Evolutionary conservation across 2,797 vertebrate genomes (phyloP).

Genomic region (Mallotus villosus): DNA sequence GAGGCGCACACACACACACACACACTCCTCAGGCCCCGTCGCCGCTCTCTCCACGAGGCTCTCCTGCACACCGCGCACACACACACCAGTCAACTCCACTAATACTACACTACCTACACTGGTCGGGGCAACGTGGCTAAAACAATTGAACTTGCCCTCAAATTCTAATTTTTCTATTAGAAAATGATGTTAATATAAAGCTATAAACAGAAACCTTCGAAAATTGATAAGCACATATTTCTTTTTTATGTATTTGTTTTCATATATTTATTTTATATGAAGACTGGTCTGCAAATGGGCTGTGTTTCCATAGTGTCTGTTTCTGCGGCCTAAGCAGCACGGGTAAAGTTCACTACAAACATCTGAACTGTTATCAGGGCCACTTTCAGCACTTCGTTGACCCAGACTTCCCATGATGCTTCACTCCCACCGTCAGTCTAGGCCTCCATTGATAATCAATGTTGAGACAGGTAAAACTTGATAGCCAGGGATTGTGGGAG

Average conservation of each 20-base stretch:
- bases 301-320: too few species aligned
- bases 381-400: constrained; percentile 6
- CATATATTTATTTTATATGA: too few species aligned
- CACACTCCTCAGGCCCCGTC: background rate
- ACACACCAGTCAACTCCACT: background rate
- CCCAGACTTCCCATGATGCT: constrained; percentile 40
- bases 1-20: background rate
- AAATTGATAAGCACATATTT: too few species aligned
- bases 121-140: too few species aligned
- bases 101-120: background rate
- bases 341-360: background rate
- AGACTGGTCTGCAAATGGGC: too few species aligned
- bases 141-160: too few species aligned
- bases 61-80: background rate
- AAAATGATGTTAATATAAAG: too few species aligned
- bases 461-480: constrained; percentile 73
- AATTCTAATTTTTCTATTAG: too few species aligned
- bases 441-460: constrained; percentile 71
- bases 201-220: too few species aligned
- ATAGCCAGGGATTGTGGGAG: constrained; percentile 73
- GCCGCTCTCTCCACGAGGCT: too few species aligned
- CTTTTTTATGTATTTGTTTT: too few species aligned
- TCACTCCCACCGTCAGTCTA: constrained; percentile 32
- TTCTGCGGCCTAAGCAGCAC: background rate
- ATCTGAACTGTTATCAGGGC: constrained; percentile 17